Conservation (phyloP, 2,113 vertebrate genomes). For the Cephalopterus ornatus region DNA sequence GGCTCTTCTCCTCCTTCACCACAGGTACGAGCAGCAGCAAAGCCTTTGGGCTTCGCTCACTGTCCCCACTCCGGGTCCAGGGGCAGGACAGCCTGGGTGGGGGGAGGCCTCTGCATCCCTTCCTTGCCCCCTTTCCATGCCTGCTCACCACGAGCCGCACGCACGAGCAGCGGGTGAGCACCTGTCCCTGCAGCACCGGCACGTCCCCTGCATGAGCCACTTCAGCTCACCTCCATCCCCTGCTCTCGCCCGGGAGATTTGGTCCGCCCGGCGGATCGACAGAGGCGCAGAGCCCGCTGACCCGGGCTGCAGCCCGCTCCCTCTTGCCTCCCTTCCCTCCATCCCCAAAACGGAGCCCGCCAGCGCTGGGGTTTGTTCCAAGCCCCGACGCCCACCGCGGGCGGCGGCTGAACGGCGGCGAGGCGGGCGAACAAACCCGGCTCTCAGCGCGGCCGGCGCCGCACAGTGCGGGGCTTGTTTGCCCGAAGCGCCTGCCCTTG, state of each 20-base stretch:
- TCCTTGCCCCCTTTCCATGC: background rate
- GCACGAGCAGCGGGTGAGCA: background rate
- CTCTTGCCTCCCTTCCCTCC: background rate
- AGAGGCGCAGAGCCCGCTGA: rapidly evolving
- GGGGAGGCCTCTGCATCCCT: background rate
- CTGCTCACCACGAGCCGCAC: rapidly evolving
- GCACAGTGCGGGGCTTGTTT: slow-evolving; percentile 68
- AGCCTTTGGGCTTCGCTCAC: background rate
- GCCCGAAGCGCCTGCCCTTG: slow-evolving; percentile 25
- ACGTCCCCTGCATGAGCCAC: background rate
- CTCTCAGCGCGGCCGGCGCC: slow-evolving; percentile 1
- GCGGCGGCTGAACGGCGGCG: background rate
- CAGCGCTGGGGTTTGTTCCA: background rate
- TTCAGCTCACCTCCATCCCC: background rate
- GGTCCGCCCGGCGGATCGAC: too few relatives aligned
- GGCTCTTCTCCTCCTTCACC: slow-evolving; percentile 78
- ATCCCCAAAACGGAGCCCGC: background rate
- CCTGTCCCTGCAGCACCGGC: rapidly evolving
- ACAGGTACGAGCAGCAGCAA: slow-evolving; percentile 58
- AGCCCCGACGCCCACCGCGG: background rate
- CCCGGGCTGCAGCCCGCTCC: background rate
- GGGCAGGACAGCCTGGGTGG: background rate
- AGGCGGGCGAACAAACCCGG: background rate
- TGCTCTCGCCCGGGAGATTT: rapidly evolving
- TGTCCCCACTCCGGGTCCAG: rapidly evolving